Percentiles rank a stretch among this genome's conserved stretches.
These are phyloP conservation scores for Macrophya alboannulata DNA, from an alignment of 2,888 invertebrate genomes.

Conservation along the genomic window DNA sequence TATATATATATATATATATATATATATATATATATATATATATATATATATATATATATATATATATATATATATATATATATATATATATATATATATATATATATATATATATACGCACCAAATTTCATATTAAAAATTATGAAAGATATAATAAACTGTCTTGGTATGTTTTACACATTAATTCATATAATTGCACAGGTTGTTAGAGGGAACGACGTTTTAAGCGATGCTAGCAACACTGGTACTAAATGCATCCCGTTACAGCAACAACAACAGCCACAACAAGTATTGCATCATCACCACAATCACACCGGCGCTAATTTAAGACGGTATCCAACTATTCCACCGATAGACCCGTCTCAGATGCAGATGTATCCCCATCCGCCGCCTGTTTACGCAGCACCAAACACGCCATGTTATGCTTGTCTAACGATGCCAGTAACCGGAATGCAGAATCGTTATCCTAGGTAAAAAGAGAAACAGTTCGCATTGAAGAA, in stretches of 20 bases:
- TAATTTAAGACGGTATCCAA: constrained; percentile 75
- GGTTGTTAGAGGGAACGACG: constrained; percentile 45
- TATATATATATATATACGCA: no score
- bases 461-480: constrained; percentile 74
- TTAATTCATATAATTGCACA: constrained; percentile 12
- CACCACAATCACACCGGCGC: constrained; percentile 72
- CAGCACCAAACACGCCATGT: constrained; percentile 75
- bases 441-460: constrained; percentile 74
- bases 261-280: constrained; percentile 54
- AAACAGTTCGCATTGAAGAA: constrained; percentile 54
- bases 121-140: not conserved
- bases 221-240: constrained; percentile 9
- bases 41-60: no score
- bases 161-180: not conserved
- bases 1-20: no score
- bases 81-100: no score
- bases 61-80: no score
- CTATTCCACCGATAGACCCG: constrained; percentile 74
- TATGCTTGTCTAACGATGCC: constrained; percentile 77
- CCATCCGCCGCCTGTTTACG: constrained; percentile 75
- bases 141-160: not conserved
- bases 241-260: constrained; percentile 49
- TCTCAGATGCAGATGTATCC: constrained; percentile 76
- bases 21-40: no score
- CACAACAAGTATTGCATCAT: constrained; percentile 65